Base-by-base conservation (phyloP, 2,888 invertebrate genomes). In the Electrophaes corylata region DNA sequence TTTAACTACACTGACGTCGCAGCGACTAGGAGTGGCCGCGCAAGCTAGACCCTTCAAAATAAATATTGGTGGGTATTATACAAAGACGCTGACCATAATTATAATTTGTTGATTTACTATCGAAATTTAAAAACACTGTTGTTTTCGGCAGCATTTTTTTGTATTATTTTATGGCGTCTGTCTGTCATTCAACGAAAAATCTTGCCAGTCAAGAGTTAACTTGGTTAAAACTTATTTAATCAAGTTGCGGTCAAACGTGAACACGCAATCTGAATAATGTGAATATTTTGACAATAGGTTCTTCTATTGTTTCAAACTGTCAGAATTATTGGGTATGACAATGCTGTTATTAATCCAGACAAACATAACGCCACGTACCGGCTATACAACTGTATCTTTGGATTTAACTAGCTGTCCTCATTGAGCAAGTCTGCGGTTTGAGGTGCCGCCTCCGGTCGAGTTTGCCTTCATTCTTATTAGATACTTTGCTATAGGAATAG, bases 391-490 rank as follows among this genome's bases (percentile, higher is more conserved):
- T 12, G 12, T 8, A 26, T 6, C 5, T 16, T 18, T 46, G 33
- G 1, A 35, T 10, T 39, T 18, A 33, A 39, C 45, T 5, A 53
- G 58, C 53, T 43, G 20, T 19, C 8, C 11, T 29, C 4, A 19
- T 26, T 14, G 12, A 14, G 4, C 58, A 44, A 20, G 19, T 41
- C 19, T 47, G 60, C 70, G 73, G 26, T 3, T 29, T 2, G 26
- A 29, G 26, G 69, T 73, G 70, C 66, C 71, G 53, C 48, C 60
- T 70, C n/a, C 48, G 61, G 72, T 73, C 63, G 69, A 70, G 65
- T 69, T 66, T 69, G 46, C 60, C 61, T 64, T 58, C 53, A 46
- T 46, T 43, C 60, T 60, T 66, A 64, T 64, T 65, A 51, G 54
- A 51, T 52, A 26, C 39, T 29, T 29, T 10, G 10, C n/a, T n/a